These are phyloP conservation scores for Wiebesia pumilae DNA, from an alignment of 1,140 invertebrate genomes.

Conservation along the genomic window DNA sequence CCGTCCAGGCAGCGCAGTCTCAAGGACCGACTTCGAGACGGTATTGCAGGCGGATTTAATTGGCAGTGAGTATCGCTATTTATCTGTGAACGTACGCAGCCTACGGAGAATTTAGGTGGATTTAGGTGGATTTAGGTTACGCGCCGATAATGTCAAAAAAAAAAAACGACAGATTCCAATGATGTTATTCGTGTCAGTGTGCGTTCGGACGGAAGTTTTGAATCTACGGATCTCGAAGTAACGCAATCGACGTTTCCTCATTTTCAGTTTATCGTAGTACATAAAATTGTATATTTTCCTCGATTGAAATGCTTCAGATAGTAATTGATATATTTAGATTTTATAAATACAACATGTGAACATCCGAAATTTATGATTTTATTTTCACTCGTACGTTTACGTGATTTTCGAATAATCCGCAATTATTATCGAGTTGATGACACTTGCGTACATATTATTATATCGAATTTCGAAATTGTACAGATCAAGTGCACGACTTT, in stretches of 20 bases:
- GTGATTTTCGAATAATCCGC: background rate
- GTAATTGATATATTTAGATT: background rate
- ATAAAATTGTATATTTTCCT: no score
- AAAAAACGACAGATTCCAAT: background rate
- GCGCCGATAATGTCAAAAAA: background rate
- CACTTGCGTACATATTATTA: background rate
- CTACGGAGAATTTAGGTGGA: no score
- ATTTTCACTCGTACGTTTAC: background rate
- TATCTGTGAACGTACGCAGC: background rate
- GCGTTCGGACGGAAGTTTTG: no score
- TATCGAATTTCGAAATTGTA: background rate
- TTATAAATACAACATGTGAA: background rate
- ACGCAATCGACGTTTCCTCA: no score
- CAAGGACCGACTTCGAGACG: conserved; percentile 83
- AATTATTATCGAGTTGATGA: background rate
- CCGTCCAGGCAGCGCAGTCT: conserved; percentile 73
- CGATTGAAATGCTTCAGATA: no score
- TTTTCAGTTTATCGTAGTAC: no score
- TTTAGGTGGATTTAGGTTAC: background rate
- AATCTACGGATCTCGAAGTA: no score
- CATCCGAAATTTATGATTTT: background rate
- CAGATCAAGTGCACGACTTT: background rate
- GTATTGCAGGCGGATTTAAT: conserved; percentile 83
- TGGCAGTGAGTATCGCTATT: conserved; percentile 82
- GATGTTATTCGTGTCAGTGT: no score